Percentiles rank a stretch among this genome's conserved stretches.
phyloP scores from a whole-genome alignment of 1,140 invertebrate genomes.

The Caenorhabditis brenneri region DNA sequence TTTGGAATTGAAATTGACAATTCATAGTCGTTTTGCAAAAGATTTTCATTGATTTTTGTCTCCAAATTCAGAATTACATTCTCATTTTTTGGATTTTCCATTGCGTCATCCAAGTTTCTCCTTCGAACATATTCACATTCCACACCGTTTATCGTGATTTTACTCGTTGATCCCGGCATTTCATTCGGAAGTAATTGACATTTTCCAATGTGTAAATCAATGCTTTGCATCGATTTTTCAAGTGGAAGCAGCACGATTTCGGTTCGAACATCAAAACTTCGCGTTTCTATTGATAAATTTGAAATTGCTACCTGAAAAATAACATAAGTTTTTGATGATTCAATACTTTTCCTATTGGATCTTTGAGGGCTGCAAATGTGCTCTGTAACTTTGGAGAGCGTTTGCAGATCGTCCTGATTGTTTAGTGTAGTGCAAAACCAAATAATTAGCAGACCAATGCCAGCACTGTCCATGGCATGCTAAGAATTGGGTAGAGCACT shows the following conservation, averaged over 20 bases:
- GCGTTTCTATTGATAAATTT: not conserved
- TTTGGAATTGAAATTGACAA: not conserved
- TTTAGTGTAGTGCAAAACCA: no score
- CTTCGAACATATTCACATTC: not conserved
- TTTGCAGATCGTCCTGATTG: no score
- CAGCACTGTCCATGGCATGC: no score
- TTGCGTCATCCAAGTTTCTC: not conserved
- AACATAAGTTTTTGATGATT: no score
- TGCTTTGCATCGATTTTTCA: not conserved
- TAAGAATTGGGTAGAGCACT: no score
- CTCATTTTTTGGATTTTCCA: not conserved
- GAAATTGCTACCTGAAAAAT: slow-evolving; percentile 12
- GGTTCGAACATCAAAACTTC: not conserved
- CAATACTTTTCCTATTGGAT: no score
- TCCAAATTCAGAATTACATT: not conserved
- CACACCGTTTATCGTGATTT: not conserved
- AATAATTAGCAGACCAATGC: no score
- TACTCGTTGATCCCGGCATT: not conserved
- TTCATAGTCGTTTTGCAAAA: not conserved
- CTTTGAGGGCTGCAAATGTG: no score
- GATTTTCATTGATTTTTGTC: not conserved
- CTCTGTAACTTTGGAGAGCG: no score
- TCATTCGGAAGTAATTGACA: not conserved
- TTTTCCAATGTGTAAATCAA: slow-evolving; percentile 17
- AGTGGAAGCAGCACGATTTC: not conserved